These are phyloP conservation scores for Drosophila tropicalis DNA, from an alignment of 1,140 invertebrate genomes.

Conservation along the genomic window DNA sequence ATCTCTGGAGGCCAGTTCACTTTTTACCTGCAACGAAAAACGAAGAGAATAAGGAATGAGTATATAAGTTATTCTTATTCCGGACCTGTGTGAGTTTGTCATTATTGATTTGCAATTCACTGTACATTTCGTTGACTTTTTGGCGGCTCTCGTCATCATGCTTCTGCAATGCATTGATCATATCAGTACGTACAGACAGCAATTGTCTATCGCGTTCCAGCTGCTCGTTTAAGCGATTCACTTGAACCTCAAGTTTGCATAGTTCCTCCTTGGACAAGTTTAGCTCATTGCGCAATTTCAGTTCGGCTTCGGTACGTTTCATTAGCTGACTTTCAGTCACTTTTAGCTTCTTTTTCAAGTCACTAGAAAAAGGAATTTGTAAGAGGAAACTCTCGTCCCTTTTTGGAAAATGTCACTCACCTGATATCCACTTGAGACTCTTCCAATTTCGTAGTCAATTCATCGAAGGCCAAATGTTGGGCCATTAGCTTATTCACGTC, in stretches of 20 bases:
- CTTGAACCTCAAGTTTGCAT: conserved; percentile 2
- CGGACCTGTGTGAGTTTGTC: conserved; percentile 52
- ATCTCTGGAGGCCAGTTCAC: conserved; percentile 84
- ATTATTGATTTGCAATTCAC: conserved; percentile 47
- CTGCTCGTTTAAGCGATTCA: conserved; percentile 37
- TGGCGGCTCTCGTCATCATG: conserved; percentile 37
- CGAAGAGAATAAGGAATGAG: conserved; percentile 3
- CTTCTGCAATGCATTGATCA: conserved; percentile 57
- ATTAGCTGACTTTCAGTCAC: neutral
- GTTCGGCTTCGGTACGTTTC: neutral
- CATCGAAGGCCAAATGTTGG: neutral
- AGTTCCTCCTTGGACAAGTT: conserved; percentile 26
- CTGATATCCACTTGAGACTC: neutral
- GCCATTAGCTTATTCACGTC: neutral
- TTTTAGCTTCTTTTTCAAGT: conserved; percentile 18
- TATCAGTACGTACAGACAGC: conserved; percentile 44
- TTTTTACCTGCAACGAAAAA: conserved; percentile 81
- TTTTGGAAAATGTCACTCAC: conserved; percentile 6
- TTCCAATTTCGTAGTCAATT: neutral
- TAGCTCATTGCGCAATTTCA: conserved; percentile 22
- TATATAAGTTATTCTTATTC: neutral
- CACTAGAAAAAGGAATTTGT: conserved; percentile 4
- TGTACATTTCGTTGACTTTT: conserved; percentile 44
- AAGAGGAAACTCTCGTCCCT: neutral
- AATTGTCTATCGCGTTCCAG: conserved; percentile 42